Base-by-base conservation (phyloP, 2,113 vertebrate species). In the Gobius niger region DNA sequence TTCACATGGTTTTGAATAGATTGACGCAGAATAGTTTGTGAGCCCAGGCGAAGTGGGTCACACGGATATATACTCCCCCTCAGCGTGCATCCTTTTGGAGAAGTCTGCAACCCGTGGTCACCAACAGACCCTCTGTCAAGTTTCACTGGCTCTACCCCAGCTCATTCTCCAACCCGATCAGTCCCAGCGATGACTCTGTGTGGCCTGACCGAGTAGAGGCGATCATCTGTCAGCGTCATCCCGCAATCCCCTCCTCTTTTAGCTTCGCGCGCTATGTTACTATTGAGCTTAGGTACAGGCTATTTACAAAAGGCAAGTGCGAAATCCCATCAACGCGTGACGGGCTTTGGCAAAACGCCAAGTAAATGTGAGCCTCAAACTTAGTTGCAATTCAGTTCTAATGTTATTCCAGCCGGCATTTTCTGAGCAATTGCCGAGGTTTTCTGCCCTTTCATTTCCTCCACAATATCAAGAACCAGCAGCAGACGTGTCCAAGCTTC, bases 141-240 rank as follows among this genome's bases (percentile, higher is more conserved):
- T 62, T 16, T 18, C 24, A 44, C 52, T 65, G 72, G 66, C 41
- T 63, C 19, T 44, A 59, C 74, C 75, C 57, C 47, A 50, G 44
- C 41, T 52, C 14, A 52, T 62, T 74, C 75, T 54, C 52, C 47
- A 50, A 18, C 16, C 60, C 47, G 63, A 68, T 70, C 54, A 54
- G 57, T 44, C 57, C 57, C 40, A 60, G 57, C 57, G 40, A 16
- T n/a, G 57, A 76, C 6, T 70, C 56, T 65, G 72, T 70, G 54
- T 50, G 72, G 66, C 75, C 65, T 67, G 10, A 42, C 63, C 68
- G 75, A 73, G 70, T 73, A 60, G 80, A 71, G 80, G 74, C 80
- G 82, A 41, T 71, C 65, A 68, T 80, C 65, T 80, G 83, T 83
- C 77, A 73, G 63, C 63, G 50, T 86, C 82, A 65, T 47, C 59